Conservation (phyloP, 2,797 vertebrate species). For the Catharus ustulatus region DNA sequence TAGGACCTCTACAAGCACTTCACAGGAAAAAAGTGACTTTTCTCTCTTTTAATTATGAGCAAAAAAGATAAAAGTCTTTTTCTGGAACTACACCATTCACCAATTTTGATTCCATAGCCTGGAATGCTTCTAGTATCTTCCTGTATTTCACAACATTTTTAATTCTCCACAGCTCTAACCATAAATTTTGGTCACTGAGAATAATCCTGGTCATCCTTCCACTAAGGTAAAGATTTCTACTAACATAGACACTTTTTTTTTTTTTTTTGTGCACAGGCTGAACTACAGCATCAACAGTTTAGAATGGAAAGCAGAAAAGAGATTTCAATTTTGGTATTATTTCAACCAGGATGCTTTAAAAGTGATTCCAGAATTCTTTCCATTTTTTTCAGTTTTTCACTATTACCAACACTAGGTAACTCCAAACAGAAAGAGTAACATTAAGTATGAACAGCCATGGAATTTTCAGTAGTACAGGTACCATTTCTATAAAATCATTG, state of each 20-base stretch:
- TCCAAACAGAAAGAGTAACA: background rate
- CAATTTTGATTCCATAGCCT: background rate
- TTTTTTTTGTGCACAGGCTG: background rate
- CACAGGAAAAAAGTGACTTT: background rate
- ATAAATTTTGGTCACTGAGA: background rate
- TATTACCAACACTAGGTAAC: background rate
- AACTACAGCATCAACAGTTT: background rate
- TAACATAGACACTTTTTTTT: background rate
- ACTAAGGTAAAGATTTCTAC: background rate
- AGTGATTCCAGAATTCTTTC: background rate
- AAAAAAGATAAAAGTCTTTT: background rate
- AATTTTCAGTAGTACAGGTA: background rate
- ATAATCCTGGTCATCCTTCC: background rate
- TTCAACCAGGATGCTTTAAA: background rate
- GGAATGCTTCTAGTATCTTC: background rate
- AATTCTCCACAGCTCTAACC: background rate
- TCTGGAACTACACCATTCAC: background rate
- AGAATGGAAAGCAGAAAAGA: background rate
- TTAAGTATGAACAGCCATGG: background rate
- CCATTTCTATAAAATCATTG: background rate
- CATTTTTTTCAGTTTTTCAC: background rate
- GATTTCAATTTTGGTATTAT: background rate
- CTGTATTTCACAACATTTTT: background rate
- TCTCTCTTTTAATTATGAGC: background rate
- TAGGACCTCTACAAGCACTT: background rate